Conservation (phyloP, 2,797 vertebrate species). For the Sebastes hubbsi region DNA sequence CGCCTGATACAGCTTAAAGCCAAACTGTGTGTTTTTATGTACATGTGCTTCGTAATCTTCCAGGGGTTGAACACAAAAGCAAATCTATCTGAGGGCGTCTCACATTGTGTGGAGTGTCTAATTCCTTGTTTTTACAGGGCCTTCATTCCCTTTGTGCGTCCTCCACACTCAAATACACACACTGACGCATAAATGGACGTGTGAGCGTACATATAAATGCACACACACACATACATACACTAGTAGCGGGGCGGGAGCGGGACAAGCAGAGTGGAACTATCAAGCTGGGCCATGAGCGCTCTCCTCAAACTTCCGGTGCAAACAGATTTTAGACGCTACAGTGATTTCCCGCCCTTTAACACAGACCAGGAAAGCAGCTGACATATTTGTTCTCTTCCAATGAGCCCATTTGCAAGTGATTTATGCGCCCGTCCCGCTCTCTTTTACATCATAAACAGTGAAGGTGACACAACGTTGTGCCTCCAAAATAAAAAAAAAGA, state of each 20-base stretch:
- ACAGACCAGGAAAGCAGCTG: constrained; percentile 44
- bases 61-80: constrained; percentile 24
- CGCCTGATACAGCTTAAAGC: constrained; percentile 12
- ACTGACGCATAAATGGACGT: neutral
- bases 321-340: constrained; percentile 63
- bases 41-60: constrained; percentile 18
- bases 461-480: constrained; percentile 37
- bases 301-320: constrained; percentile 57
- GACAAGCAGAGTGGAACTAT: constrained; percentile 75
- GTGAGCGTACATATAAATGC: neutral
- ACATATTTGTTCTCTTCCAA: constrained; percentile 61
- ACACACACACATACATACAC: neutral
- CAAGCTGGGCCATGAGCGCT: constrained; percentile 46
- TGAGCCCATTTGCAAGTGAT: constrained; percentile 53
- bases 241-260: neutral
- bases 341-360: constrained; percentile 38
- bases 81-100: constrained; percentile 32
- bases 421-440: constrained; percentile 20
- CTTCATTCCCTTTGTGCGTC: neutral
- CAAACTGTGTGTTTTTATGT: neutral
- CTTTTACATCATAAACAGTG: constrained; percentile 18
- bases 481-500: neutral
- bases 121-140: constrained; percentile 27
- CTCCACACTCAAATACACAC: constrained; percentile 16
- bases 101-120: constrained; percentile 32